phyloP scores from a whole-genome alignment of 2,888 invertebrate species.

The Melipona bicolor region DNA sequence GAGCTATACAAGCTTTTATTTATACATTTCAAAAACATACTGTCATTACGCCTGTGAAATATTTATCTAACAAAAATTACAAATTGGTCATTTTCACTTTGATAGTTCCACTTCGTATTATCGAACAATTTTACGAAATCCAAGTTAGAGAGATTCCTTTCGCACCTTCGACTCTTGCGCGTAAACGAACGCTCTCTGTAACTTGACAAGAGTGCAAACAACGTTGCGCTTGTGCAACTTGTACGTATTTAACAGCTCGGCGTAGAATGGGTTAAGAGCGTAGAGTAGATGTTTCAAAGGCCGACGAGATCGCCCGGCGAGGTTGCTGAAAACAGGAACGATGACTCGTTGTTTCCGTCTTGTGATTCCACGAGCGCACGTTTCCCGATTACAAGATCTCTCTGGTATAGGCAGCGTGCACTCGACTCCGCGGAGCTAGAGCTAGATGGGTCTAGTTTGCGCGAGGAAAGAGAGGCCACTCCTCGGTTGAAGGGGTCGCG shows the following conservation, averaged over 20 bases:
- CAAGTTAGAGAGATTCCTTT: neutral
- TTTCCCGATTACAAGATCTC: slow-evolving; percentile 16
- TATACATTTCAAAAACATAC: too few species aligned
- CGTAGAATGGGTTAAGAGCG: neutral
- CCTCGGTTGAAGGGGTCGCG: slow-evolving; percentile 24
- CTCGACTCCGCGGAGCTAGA: slow-evolving; percentile 15
- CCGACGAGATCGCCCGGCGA: neutral
- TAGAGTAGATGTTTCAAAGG: neutral
- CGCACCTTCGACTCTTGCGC: neutral
- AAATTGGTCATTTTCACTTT: too few species aligned
- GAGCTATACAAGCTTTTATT: too few species aligned
- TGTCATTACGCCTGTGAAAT: too few species aligned
- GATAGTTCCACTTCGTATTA: too few species aligned
- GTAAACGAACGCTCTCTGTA: neutral
- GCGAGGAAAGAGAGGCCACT: slow-evolving; percentile 30
- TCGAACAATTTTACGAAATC: neutral
- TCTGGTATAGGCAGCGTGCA: neutral
- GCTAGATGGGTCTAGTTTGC: slow-evolving; percentile 4
- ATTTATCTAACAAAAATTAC: too few species aligned
- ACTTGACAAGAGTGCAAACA: too few species aligned
- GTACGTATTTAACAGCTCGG: too few species aligned
- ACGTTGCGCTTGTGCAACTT: too few species aligned
- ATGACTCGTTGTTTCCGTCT: slow-evolving; percentile 13
- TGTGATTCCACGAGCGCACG: neutral
- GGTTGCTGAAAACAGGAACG: neutral